These are phyloP conservation scores for Trissolcus basalis DNA, from an alignment of 1,140 invertebrate genomes.

Conservation along the genomic window DNA sequence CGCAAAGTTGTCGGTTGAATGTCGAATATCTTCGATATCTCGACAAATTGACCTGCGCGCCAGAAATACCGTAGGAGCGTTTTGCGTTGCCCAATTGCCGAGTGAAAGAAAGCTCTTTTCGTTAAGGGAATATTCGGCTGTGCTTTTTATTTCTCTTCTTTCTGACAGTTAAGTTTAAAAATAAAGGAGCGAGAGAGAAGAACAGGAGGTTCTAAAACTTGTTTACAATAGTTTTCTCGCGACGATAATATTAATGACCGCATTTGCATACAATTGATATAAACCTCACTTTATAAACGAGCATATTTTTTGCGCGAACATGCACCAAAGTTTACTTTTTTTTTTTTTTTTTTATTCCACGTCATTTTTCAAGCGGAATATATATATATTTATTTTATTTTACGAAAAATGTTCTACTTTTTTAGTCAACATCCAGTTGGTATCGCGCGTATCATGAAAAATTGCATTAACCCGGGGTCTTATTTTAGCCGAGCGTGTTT, in stretches of 20 bases:
- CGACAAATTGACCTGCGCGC: no score
- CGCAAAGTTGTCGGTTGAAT: no score
- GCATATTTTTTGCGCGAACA: conserved; percentile 4
- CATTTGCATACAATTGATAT: conserved; percentile 35
- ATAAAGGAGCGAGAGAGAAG: no score
- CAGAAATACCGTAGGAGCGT: no score
- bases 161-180: no score
- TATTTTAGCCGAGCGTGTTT: conserved; percentile 18
- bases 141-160: no score
- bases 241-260: conserved; percentile 9
- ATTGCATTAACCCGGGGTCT: conserved; percentile 9
- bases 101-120: no score
- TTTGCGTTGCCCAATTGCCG: no score
- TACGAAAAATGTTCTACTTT: not conserved
- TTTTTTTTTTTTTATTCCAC: not conserved
- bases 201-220: not conserved
- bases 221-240: conserved; percentile 1
- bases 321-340: not conserved
- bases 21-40: no score
- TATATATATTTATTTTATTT: not conserved
- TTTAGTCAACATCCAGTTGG: no score
- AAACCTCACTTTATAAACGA: conserved; percentile 28
- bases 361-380: not conserved
- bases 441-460: conserved; percentile 9
- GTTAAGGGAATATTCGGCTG: no score